Evolutionary conservation across 2,797 vertebrate genomes (phyloP), one percentile per base, ranked within the genome.

Genomic region (Xyrichtys novacula): DNA sequence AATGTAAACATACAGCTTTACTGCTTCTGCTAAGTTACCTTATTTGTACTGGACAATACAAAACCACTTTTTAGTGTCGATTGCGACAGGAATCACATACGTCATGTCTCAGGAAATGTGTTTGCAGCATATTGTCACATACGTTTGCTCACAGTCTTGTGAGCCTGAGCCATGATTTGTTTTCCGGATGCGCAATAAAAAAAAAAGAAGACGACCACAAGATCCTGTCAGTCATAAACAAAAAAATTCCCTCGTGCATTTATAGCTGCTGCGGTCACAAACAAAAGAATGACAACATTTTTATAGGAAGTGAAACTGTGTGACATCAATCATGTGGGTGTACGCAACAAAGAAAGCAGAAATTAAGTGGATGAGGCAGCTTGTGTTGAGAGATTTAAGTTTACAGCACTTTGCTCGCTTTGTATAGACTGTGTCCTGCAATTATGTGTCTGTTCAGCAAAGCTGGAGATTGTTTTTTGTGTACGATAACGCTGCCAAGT

Each of bases 211-310:
- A 1, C 20, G 26, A 76, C 70, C 76, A 60, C 71, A 76, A 67
- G 47, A 86, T 87, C 77, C 68, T 56, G 6, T 10, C 46, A 40
- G 7, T 34, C 54, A n/a, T 22, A 53, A 60, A 75, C 2, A 43
- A 53, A 81, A 66, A 65, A 12, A n/a, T n/a, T 8, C 48, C 64
- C 59, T 5, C 0, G 7, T 32, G 15, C 5, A 40, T 69, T 78
- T 62, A 65, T 60, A 80, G 42, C 20, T 48, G 7, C 20, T 68
- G 14, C n/a, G 55, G 50, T 50, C 0, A 14, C 36, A 70, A 67
- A 56, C 16, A 55, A 58, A 43, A 29, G 0, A 0, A 61, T 19
- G 38, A 68, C 7, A 25, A 4, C 1, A 26, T 71, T 62, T 76
- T 57, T 1, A 47, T 3, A 14, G 22, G 62, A 69, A 70, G 29